These are phyloP conservation scores for Aporophyla nigra DNA, from an alignment of 2,888 invertebrate genomes.

Conservation along the genomic window DNA sequence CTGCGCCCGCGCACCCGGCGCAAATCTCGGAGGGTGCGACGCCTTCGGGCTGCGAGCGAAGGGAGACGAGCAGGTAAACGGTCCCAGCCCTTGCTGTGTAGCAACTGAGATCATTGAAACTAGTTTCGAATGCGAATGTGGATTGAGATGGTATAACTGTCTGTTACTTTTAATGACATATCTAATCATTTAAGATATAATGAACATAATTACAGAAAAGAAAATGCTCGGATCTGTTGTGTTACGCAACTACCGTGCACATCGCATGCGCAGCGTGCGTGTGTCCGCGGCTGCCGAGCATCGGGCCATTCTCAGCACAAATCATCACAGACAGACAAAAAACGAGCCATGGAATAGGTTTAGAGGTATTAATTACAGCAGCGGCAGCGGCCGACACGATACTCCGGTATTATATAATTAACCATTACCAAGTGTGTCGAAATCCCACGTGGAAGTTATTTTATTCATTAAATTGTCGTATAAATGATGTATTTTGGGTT, in stretches of 20 bases:
- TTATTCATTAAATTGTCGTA: constrained; percentile 74
- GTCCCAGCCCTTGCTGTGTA: constrained; percentile 71
- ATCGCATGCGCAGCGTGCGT: constrained; percentile 71
- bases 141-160: constrained; percentile 34
- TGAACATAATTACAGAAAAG: constrained; percentile 72
- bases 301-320: constrained; percentile 77
- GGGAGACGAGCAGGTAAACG: constrained; percentile 86
- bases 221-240: constrained; percentile 64
- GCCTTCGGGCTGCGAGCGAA: constrained; percentile 68
- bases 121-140: constrained; percentile 69
- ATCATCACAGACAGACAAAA: constrained; percentile 80
- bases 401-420: constrained; percentile 79
- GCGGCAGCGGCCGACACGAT: constrained; percentile 73
- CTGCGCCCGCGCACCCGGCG: constrained; percentile 87
- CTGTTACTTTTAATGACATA: constrained; percentile 46
- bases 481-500: constrained; percentile 70
- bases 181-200: constrained; percentile 68
- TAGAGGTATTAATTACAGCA: constrained; percentile 82
- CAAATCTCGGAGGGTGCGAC: constrained; percentile 87
- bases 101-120: constrained; percentile 73
- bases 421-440: constrained; percentile 73
- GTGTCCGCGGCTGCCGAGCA: constrained; percentile 62
- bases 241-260: constrained; percentile 72
- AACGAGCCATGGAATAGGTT: constrained; percentile 77
- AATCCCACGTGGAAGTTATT: constrained; percentile 73